These are phyloP conservation scores for Cryptophagus acutangulus DNA, from an alignment of 2,888 invertebrate species.

Conservation along the genomic window DNA sequence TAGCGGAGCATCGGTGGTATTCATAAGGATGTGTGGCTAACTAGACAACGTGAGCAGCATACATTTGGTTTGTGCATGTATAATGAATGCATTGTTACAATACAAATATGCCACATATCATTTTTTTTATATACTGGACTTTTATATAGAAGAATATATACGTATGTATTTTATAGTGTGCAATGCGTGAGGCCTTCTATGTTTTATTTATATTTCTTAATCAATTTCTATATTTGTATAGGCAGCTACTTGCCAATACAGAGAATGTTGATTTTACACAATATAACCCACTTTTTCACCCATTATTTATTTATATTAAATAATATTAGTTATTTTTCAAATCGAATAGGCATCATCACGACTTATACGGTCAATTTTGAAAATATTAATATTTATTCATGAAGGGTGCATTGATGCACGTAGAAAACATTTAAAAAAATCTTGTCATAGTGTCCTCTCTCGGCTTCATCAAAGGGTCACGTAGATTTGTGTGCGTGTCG, in stretches of 20 bases:
- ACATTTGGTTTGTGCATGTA: slow-evolving; percentile 40
- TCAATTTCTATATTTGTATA: slow-evolving; percentile 29
- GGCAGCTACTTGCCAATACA: slow-evolving; percentile 13
- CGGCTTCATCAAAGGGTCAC: slow-evolving; percentile 41
- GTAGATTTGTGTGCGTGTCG: slow-evolving; percentile 43
- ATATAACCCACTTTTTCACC: slow-evolving; percentile 23
- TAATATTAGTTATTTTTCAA: too few relatives aligned
- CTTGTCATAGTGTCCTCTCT: slow-evolving; percentile 29
- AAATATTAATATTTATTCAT: not conserved
- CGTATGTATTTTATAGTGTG: too few relatives aligned
- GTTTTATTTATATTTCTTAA: slow-evolving; percentile 36
- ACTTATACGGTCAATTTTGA: too few relatives aligned
- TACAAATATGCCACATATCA: slow-evolving; percentile 45
- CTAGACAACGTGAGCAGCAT: slow-evolving; percentile 43
- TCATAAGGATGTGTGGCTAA: slow-evolving; percentile 43
- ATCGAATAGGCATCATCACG: too few relatives aligned
- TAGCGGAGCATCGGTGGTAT: slow-evolving; percentile 37
- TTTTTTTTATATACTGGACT: slow-evolving; percentile 33
- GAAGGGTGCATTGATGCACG: slow-evolving; percentile 17
- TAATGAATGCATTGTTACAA: slow-evolving; percentile 43
- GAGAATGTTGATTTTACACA: slow-evolving; percentile 28
- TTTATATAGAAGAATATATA: too few relatives aligned
- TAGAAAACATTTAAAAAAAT: slow-evolving; percentile 26
- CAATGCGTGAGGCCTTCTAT: slow-evolving; percentile 34
- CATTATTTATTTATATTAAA: too few relatives aligned